Conservation (phyloP, 2,888 invertebrate species). For the Limnephilus auricula region DNA sequence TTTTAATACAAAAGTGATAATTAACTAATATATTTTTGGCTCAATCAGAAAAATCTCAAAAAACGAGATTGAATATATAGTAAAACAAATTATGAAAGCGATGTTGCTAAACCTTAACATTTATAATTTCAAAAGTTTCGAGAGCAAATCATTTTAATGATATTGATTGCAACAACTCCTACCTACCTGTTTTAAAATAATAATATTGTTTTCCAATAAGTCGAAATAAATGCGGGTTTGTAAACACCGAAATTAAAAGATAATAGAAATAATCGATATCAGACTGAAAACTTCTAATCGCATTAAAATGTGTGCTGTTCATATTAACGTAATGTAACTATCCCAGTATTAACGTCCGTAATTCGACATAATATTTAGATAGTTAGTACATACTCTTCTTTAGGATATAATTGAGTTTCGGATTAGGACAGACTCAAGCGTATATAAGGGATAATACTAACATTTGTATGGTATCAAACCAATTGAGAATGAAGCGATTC, state of each 20-base stretch:
- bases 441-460: constrained; percentile 12
- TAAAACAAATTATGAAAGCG: too few relatives aligned
- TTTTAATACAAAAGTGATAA: too few relatives aligned
- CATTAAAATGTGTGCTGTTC: constrained; percentile 15
- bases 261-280: neutral
- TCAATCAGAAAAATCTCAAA: too few relatives aligned
- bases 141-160: neutral
- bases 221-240: constrained; percentile 11
- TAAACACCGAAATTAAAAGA: constrained; percentile 17
- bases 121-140: neutral
- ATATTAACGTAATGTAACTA: neutral
- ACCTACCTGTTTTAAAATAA: constrained; percentile 36
- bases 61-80: too few relatives aligned
- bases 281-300: neutral
- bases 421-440: neutral
- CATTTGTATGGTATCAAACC: constrained; percentile 28
- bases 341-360: neutral
- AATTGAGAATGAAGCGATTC: neutral
- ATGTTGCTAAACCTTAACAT: neutral
- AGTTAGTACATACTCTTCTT: neutral
- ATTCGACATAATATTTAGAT: neutral
- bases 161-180: constrained; percentile 14
- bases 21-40: too few relatives aligned
- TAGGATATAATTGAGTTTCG: neutral
- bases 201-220: constrained; percentile 24